Conservation (phyloP, 2,888 invertebrate species). For the Calameuta pallipes region DNA sequence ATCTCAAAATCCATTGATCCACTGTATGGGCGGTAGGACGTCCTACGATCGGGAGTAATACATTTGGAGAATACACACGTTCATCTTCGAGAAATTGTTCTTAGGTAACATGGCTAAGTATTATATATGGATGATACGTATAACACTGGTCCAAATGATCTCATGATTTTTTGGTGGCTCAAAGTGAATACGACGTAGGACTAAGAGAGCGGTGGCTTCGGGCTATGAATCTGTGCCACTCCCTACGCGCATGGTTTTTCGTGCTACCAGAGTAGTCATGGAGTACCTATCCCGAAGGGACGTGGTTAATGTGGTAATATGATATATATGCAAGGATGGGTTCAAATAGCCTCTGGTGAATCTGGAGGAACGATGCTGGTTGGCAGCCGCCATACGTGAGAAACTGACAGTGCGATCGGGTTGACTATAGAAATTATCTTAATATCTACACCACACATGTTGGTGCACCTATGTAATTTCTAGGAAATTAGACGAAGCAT, state of each 20-base stretch:
- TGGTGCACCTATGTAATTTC: not conserved
- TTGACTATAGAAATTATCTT: not conserved
- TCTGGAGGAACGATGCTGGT: not conserved
- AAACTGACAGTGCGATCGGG: not conserved
- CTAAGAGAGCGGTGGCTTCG: slow-evolving; percentile 4
- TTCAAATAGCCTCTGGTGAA: slow-evolving; percentile 35
- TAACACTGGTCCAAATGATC: not conserved
- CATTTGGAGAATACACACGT: slow-evolving; percentile 1
- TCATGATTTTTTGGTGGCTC: not conserved
- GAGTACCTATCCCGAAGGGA: slow-evolving; percentile 39
- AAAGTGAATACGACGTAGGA: slow-evolving; percentile 1
- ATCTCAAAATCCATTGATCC: slow-evolving; percentile 22
- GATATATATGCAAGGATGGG: slow-evolving; percentile 46
- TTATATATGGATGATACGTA: not conserved
- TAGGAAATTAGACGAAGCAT: not conserved
- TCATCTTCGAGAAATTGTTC: not conserved
- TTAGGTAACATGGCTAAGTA: not conserved
- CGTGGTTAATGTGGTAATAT: slow-evolving; percentile 55
- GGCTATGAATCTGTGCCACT: slow-evolving; percentile 8
- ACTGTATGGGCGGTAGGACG: slow-evolving; percentile 19
- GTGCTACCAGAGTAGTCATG: slow-evolving; percentile 19
- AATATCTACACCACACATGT: not conserved
- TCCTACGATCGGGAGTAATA: not conserved
- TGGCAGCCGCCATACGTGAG: slow-evolving; percentile 13
- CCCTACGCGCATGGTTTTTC: not conserved